Evolutionary conservation across 1,140 invertebrate genomes (phyloP), one percentile per base, ranked within the genome.

Genomic region (Drosophila sturtevanti): DNA sequence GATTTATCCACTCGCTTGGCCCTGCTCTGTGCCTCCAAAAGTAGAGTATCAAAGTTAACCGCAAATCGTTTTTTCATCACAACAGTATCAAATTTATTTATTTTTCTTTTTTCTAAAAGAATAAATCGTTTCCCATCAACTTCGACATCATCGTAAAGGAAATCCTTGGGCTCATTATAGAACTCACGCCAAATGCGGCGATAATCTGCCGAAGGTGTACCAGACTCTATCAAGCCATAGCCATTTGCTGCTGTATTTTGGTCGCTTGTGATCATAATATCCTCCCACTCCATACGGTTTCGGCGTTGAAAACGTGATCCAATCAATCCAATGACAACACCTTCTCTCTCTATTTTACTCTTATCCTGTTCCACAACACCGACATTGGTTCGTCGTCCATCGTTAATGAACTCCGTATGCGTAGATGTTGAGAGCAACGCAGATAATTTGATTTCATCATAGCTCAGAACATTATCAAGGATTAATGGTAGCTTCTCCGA

Each of bases 351-450:
- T 18, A 92, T 91, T 5, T 38, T 70, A 0, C 54, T 58, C 58
- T 85, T 84, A 51, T 82, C 37, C 52, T 0, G 48, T 2, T 87
- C 77, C 4, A 93, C 92, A 2, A 90, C 68, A 1, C 94, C 95
- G 35, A 71, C 75, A 80, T 95, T 95, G 2, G 91, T 77, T 11
- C 94, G 91, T 2, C 91, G 78, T 0, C 95, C 95, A 68, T 94
- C 91, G 68, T 95, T 95, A 38, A 95, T 94, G 74, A 95, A 95
- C 69, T 94, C 94, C 1, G 94, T 94, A 63, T 93, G 92, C 0
- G 94, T 94, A 6, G 94, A 94, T 1, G 94, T 92, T 41, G 93
- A 93, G 24, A 95, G 92, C 80, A 95, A 92, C 0, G 94, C 93
- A 0, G 94, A 93, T 5, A 95, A 63, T 81, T 91, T 91, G 12